phyloP scores from a whole-genome alignment of 2,113 vertebrate genomes.

The Dolichotis patagonum region DNA sequence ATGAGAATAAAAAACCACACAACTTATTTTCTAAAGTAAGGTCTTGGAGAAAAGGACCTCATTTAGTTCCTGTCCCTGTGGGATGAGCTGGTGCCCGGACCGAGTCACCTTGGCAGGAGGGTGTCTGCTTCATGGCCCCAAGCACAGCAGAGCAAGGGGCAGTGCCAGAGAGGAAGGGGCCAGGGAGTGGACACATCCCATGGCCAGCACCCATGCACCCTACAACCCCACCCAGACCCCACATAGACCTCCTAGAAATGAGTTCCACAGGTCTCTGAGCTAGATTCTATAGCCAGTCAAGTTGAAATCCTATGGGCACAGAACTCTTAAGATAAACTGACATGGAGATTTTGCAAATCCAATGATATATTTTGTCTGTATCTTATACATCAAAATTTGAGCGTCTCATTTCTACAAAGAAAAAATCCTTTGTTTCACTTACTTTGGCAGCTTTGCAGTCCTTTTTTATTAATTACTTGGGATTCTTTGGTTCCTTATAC shows the following conservation, averaged over 20 bases:
- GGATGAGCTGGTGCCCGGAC: neutral
- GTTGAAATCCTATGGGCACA: neutral
- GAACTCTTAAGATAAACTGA: neutral
- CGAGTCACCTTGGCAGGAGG: neutral
- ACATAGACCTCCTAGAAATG: neutral
- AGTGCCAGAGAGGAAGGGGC: too few species aligned
- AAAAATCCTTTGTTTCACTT: neutral
- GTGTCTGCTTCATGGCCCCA: neutral
- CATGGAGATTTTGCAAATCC: neutral
- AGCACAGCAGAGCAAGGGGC: neutral
- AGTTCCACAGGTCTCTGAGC: neutral
- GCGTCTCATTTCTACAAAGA: neutral
- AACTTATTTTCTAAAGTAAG: neutral
- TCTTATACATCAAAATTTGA: conserved; percentile 1
- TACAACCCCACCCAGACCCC: too few species aligned
- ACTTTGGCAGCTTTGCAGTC: neutral
- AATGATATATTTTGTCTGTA: neutral
- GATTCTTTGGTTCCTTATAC: neutral
- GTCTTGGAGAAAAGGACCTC: neutral
- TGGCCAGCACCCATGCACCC: rapidly evolving
- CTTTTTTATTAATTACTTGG: neutral
- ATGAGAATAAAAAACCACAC: neutral
- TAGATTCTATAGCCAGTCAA: neutral
- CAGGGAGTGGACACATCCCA: neutral
- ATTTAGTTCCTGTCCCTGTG: neutral